phyloP scores from a whole-genome alignment of 92 coral and sea anemone genomes.

The Porites cylindrica region DNA sequence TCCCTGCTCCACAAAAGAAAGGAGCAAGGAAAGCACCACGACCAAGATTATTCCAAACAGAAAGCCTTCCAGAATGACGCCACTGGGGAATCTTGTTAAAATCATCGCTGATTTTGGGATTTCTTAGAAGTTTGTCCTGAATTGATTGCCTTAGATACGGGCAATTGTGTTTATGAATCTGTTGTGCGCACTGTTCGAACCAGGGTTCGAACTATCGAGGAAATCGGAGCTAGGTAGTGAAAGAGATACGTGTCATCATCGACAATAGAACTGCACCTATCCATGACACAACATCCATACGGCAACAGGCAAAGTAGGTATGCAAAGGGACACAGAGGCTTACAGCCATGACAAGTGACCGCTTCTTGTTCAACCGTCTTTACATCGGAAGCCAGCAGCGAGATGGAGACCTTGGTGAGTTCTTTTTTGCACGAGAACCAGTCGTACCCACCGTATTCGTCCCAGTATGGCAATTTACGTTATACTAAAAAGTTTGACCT shows the following conservation, averaged over 20 bases:
- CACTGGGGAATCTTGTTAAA: not conserved
- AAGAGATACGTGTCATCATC: constrained; percentile 15
- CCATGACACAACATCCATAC: constrained; percentile 28
- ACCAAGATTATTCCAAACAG: constrained; percentile 35
- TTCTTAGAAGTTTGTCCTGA: constrained; percentile 30
- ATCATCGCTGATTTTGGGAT: constrained; percentile 31
- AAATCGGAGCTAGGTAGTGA: not conserved
- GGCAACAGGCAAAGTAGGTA: constrained; percentile 37
- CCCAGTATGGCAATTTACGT: constrained; percentile 18
- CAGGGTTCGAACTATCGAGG: constrained; percentile 33
- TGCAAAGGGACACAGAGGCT: constrained; percentile 25
- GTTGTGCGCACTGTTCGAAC: constrained; percentile 39
- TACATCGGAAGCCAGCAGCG: constrained; percentile 37
- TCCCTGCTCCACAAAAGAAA: not conserved
- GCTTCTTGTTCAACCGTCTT: constrained; percentile 46
- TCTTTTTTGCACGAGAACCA: not conserved
- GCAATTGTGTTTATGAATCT: constrained; percentile 24
- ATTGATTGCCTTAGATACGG: constrained; percentile 27
- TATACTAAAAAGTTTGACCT: constrained; percentile 41
- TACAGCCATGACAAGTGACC: constrained; percentile 30
- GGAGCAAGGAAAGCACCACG: constrained; percentile 19
- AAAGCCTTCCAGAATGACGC: constrained; percentile 19
- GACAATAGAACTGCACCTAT: constrained; percentile 27
- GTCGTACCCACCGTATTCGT: constrained; percentile 22
- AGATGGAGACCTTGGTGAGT: not conserved